These are phyloP conservation scores for Macaria notata DNA, from an alignment of 2,888 invertebrate genomes.

Conservation along the genomic window DNA sequence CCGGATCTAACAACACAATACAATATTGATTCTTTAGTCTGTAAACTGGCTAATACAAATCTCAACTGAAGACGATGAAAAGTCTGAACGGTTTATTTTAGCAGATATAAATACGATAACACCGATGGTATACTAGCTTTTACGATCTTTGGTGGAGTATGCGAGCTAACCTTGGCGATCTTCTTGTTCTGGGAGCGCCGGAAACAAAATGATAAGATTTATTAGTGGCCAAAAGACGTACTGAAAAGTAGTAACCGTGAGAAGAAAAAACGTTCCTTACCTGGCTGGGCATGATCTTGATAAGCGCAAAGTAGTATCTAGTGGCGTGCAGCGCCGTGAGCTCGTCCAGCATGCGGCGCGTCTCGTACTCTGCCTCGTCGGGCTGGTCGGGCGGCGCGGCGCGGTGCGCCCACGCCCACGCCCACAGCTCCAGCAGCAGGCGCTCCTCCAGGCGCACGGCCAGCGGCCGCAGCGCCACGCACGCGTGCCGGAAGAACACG, in stretches of 20 bases:
- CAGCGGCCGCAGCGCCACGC: conserved; percentile 91
- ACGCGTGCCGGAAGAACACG: conserved; percentile 93
- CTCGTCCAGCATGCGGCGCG: conserved; percentile 89
- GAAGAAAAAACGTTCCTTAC: too few species aligned
- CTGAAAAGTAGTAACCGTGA: too few species aligned
- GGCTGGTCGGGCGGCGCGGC: conserved; percentile 83
- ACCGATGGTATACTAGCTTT: too few species aligned
- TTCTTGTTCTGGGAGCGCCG: conserved; percentile 36
- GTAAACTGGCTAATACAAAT: too few species aligned
- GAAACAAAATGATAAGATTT: conserved; percentile 28
- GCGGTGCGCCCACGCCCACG: conserved; percentile 53
- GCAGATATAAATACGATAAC: too few species aligned
- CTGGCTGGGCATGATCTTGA: conserved; percentile 90
- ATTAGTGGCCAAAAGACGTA: not conserved
- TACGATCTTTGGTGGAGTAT: too few species aligned
- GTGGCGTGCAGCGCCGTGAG: conserved; percentile 91
- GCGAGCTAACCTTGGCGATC: conserved; percentile 42
- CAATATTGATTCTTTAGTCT: too few species aligned
- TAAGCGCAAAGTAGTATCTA: conserved; percentile 92
- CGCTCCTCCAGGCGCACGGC: conserved; percentile 94
- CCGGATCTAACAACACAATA: conserved; percentile 84
- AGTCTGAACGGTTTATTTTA: too few species aligned
- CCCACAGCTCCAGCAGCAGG: conserved; percentile 69
- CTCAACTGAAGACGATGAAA: too few species aligned
- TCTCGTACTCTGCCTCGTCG: conserved; percentile 91